phyloP scores from a whole-genome alignment of 2,797 vertebrate species.

The Champsocephalus esox region DNA sequence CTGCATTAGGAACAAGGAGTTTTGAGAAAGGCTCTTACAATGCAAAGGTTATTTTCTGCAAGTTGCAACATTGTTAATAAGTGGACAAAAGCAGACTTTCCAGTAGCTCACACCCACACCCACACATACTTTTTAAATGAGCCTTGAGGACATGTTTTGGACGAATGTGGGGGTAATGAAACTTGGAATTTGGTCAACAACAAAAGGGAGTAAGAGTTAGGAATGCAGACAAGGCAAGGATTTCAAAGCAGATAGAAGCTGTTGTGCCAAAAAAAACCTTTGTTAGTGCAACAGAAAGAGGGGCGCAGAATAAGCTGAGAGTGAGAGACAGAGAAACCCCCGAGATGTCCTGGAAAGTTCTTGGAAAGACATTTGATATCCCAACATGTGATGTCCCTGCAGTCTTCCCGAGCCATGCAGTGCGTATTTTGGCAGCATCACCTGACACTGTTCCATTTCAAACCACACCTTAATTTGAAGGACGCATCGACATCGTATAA shows the following conservation, averaged over 20 bases:
- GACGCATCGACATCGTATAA: not conserved
- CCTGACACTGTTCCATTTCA: constrained; percentile 11
- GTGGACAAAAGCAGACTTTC: not conserved
- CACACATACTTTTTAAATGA: not conserved
- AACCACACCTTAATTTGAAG: constrained; percentile 6
- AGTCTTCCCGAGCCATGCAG: constrained; percentile 31
- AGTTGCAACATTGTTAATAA: not conserved
- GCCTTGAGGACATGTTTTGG: not conserved
- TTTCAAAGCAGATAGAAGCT: not conserved
- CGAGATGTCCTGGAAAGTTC: constrained; percentile 41
- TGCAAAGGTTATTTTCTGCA: not conserved
- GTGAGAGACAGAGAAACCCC: not conserved
- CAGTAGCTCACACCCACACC: not conserved
- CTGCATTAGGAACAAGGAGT: constrained; percentile 18
- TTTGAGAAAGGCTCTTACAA: not conserved
- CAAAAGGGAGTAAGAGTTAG: not conserved
- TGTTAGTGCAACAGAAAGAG: not conserved
- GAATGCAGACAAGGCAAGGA: not conserved
- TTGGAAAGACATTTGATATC: constrained; percentile 72
- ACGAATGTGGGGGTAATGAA: not conserved
- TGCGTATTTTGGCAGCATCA: constrained; percentile 28
- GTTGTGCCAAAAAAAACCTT: not conserved
- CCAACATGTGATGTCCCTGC: constrained; percentile 65
- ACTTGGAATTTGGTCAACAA: not conserved
- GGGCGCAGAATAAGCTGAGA: not conserved